phyloP scores from a whole-genome alignment of 2,888 invertebrate species.

The Dolomedes plantarius region DNA sequence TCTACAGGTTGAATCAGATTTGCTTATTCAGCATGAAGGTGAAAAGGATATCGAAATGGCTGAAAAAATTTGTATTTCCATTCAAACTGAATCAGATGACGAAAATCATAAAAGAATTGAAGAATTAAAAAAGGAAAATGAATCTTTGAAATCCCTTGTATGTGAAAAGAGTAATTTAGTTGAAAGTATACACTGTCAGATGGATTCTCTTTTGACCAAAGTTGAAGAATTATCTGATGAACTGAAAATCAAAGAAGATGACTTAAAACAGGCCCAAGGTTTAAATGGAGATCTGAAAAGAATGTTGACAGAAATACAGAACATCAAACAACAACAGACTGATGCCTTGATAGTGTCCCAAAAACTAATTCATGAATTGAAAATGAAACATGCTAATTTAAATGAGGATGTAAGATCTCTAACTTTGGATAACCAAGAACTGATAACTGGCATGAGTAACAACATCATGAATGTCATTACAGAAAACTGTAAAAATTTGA shows the following conservation, averaged over 20 bases:
- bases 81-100: background rate
- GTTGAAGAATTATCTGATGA: slow-evolving; percentile 44
- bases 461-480: background rate
- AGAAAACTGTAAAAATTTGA: background rate
- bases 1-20: background rate
- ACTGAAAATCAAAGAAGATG: slow-evolving; percentile 31
- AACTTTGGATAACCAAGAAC: background rate
- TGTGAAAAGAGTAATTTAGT: slow-evolving; percentile 46
- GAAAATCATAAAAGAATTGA: slow-evolving; percentile 11
- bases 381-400: background rate
- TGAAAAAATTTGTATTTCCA: no score
- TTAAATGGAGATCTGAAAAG: slow-evolving; percentile 16
- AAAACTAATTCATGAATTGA: slow-evolving; percentile 3
- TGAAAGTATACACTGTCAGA: slow-evolving; percentile 56
- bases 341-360: background rate
- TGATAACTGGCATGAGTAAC: background rate
- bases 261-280: slow-evolving; percentile 10
- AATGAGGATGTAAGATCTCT: background rate
- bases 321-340: background rate
- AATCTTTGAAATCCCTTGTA: slow-evolving; percentile 4
- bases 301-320: background rate
- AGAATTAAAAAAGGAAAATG: slow-evolving; percentile 17
- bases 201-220: slow-evolving; percentile 51
- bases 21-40: background rate
- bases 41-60: background rate